phyloP scores from a whole-genome alignment of 2,888 invertebrate species.

The Caenorhabditis macrosperma region DNA sequence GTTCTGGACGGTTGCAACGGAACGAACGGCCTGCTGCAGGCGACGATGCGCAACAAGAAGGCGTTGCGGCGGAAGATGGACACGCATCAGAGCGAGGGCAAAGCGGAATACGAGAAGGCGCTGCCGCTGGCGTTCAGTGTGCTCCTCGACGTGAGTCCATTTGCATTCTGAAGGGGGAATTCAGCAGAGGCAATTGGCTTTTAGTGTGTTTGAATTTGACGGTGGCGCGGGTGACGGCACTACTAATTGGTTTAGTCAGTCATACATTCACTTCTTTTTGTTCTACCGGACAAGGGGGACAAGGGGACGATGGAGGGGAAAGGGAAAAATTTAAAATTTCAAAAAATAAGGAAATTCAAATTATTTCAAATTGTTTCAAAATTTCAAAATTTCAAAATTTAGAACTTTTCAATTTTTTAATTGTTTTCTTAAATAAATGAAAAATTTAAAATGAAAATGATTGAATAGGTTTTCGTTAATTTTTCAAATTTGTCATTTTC shows the following conservation, averaged over 20 bases:
- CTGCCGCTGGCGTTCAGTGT: conserved; percentile 88
- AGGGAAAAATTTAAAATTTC: not conserved
- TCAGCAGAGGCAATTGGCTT: conserved; percentile 40
- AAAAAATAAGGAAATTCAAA: too few relatives aligned
- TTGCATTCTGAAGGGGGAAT: not conserved
- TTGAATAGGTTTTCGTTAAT: too few relatives aligned
- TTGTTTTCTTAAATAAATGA: too few relatives aligned
- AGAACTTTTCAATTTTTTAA: too few relatives aligned
- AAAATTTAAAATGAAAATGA: too few relatives aligned
- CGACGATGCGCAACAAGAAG: conserved; percentile 83
- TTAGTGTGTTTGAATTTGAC: conserved; percentile 37
- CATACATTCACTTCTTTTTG: not conserved
- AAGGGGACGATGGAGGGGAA: not conserved
- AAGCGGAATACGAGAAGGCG: conserved; percentile 90
- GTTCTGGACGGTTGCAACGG: conserved; percentile 88
- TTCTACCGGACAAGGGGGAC: not conserved
- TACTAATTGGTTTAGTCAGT: not conserved
- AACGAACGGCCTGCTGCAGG: conserved; percentile 90
- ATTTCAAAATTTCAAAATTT: too few relatives aligned
- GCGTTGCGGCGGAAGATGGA: conserved; percentile 82
- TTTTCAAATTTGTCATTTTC: too few relatives aligned
- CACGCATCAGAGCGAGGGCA: conserved; percentile 86
- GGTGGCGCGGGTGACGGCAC: not conserved
- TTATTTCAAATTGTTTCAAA: too few relatives aligned
- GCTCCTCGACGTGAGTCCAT: conserved; percentile 86